Conservation (phyloP, 2,888 invertebrate genomes). For the Monochamus alternatus region DNA sequence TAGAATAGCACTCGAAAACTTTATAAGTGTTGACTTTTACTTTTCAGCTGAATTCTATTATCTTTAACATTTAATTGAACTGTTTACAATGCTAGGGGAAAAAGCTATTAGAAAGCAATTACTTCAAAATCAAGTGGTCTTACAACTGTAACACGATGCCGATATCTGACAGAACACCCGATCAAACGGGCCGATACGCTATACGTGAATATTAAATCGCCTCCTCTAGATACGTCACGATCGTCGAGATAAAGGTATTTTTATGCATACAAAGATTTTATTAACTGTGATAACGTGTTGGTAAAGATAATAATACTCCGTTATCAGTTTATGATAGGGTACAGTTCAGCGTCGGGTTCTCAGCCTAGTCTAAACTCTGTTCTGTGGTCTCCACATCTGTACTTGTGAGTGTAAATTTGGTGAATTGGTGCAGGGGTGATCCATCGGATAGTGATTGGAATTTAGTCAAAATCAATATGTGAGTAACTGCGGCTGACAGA, state of each 20-base stretch:
- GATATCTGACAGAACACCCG: neutral
- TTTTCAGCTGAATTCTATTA: no score
- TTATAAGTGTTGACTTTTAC: no score
- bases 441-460: no score
- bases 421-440: no score
- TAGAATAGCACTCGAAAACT: no score
- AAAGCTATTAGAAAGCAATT: neutral
- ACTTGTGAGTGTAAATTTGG: neutral
- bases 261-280: constrained; percentile 14
- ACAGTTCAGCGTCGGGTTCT: constrained; percentile 14
- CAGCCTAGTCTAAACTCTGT: neutral
- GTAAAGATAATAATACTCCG: constrained; percentile 22
- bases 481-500: no score
- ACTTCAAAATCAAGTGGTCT: neutral
- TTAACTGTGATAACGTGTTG: constrained; percentile 24
- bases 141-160: neutral
- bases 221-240: neutral
- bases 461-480: no score
- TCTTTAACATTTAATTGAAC: no score
- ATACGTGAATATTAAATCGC: constrained; percentile 7
- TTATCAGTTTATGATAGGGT: constrained; percentile 35
- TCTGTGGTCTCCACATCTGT: neutral
- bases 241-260: neutral
- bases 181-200: neutral
- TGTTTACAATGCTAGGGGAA: neutral